Conservation (phyloP, 2,113 vertebrate genomes). For the Cephalopterus ornatus region DNA sequence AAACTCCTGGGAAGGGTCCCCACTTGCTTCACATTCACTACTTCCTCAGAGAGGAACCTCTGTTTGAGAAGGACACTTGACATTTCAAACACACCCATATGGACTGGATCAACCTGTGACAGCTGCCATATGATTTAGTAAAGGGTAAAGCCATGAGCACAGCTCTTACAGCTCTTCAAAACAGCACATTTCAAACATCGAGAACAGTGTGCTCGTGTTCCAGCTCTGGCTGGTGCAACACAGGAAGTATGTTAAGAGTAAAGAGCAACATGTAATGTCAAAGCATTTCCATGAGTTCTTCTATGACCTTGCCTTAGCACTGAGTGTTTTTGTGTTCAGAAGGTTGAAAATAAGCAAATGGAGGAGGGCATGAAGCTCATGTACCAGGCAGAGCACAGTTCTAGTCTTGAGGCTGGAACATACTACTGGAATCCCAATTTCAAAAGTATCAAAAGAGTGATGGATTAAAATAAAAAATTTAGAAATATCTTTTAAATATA, state of each 20-base stretch:
- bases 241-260: background rate
- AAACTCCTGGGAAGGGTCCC: background rate
- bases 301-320: background rate
- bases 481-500: background rate
- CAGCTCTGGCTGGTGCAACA: background rate
- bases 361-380: background rate
- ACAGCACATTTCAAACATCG: background rate
- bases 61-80: background rate
- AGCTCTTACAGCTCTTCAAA: background rate
- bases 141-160: background rate
- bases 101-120: background rate
- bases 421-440: background rate
- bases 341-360: background rate
- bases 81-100: background rate
- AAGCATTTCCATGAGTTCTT: background rate
- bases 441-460: background rate
- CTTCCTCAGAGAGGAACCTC: background rate
- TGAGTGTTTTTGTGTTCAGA: background rate
- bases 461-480: background rate
- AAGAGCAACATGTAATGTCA: background rate
- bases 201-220: background rate
- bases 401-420: background rate
- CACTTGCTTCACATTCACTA: rapidly evolving
- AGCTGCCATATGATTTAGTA: background rate
- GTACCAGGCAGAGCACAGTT: background rate